Conservation (phyloP, 2,888 invertebrate species). For the Eilema griseolum region DNA sequence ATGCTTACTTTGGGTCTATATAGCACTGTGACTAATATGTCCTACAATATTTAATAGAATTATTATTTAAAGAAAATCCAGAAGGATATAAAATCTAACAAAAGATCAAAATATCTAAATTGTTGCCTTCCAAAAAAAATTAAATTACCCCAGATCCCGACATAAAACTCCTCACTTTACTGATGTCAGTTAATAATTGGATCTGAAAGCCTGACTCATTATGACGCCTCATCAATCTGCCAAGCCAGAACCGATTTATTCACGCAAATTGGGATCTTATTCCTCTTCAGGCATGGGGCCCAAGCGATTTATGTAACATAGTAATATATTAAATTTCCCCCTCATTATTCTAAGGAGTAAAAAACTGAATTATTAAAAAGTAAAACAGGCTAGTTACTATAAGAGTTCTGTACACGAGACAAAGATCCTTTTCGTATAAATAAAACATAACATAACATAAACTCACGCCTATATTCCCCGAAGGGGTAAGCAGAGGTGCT, state of each 20-base stretch:
- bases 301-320: slow-evolving; percentile 1
- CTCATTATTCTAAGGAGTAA: not conserved
- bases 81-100: too few species aligned
- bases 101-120: too few species aligned
- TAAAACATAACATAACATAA: too few species aligned
- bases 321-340: not conserved
- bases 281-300: slow-evolving; percentile 7
- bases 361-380: not conserved
- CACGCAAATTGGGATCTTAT: slow-evolving; percentile 36
- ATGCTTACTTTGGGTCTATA: too few species aligned
- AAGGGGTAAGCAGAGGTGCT: too few species aligned
- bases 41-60: too few species aligned
- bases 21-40: too few species aligned
- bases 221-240: slow-evolving; percentile 54
- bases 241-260: slow-evolving; percentile 37
- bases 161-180: not conserved
- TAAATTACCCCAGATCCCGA: not conserved
- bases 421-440: too few species aligned
- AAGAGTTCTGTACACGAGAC: too few species aligned
- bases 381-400: too few species aligned
- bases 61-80: too few species aligned
- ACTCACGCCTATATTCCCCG: too few species aligned
- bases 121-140: not conserved
- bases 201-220: slow-evolving; percentile 37
- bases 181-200: slow-evolving; percentile 3